phyloP scores from a whole-genome alignment of 1,140 invertebrate genomes.

The Cyclina sinensis region DNA sequence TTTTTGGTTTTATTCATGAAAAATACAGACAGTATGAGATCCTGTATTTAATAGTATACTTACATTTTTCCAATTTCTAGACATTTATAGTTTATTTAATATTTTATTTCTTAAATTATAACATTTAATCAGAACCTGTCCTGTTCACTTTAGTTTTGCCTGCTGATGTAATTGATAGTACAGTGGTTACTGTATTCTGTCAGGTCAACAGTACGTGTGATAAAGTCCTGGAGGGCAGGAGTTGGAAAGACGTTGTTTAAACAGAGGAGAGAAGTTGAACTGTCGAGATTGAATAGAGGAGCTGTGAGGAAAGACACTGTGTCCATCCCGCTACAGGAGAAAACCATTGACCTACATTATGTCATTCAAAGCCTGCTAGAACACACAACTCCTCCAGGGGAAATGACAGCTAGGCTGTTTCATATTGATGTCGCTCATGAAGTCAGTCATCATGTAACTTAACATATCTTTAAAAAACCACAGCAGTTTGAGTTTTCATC shows the following conservation, averaged over 20 bases:
- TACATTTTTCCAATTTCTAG: too few species aligned
- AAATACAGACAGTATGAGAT: too few species aligned
- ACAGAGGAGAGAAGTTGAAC: not conserved
- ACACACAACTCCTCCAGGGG: constrained; percentile 56
- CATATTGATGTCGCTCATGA: constrained; percentile 80
- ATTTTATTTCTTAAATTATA: too few species aligned
- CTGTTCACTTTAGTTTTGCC: too few species aligned
- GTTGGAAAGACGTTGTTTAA: constrained; percentile 43
- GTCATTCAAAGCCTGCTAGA: constrained; percentile 67
- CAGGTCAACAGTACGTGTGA: constrained; percentile 44
- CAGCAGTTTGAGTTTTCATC: not conserved
- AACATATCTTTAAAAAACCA: not conserved
- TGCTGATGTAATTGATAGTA: too few species aligned
- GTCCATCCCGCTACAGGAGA: constrained; percentile 74
- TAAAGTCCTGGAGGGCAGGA: constrained; percentile 54
- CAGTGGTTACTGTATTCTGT: too few species aligned
- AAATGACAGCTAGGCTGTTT: constrained; percentile 69
- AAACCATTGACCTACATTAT: constrained; percentile 59
- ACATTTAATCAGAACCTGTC: too few species aligned
- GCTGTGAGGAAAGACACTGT: not conserved
- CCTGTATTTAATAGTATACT: too few species aligned
- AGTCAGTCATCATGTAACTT: constrained; percentile 68
- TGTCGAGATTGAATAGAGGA: not conserved
- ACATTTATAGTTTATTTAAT: too few species aligned
- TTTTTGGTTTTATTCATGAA: too few species aligned